These are phyloP conservation scores for Cetonia aurata DNA, from an alignment of 2,888 invertebrate genomes.

Conservation along the genomic window DNA sequence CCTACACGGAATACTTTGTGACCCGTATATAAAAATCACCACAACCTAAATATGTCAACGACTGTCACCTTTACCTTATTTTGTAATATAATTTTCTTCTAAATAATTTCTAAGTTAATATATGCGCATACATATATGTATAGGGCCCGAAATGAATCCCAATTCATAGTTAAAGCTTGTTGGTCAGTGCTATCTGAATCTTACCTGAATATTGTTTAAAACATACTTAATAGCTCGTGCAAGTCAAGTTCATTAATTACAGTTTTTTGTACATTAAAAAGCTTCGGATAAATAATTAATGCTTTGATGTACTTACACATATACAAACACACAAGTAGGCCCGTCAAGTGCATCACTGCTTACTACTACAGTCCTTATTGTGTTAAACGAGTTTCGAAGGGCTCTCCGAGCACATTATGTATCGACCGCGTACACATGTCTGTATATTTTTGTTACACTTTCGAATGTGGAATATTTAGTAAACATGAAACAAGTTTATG, in stretches of 20 bases:
- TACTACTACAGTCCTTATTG: neutral
- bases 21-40: too few relatives aligned
- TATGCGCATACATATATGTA: too few relatives aligned
- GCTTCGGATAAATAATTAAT: slow-evolving; percentile 33
- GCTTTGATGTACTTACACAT: slow-evolving; percentile 12
- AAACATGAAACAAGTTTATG: slow-evolving; percentile 36
- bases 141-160: too few relatives aligned
- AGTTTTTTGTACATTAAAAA: slow-evolving; percentile 38
- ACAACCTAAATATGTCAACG: too few relatives aligned
- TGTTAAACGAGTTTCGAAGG: slow-evolving; percentile 38
- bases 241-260: slow-evolving; percentile 35
- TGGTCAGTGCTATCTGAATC: too few relatives aligned
- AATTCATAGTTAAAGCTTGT: too few relatives aligned
- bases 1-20: too few relatives aligned
- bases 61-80: too few relatives aligned
- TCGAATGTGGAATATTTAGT: slow-evolving; percentile 41
- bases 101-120: too few relatives aligned
- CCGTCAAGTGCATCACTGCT: slow-evolving; percentile 15
- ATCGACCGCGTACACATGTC: too few relatives aligned
- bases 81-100: too few relatives aligned
- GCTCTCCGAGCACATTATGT: slow-evolving; percentile 5
- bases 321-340: slow-evolving; percentile 11
- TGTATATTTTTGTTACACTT: slow-evolving; percentile 40
- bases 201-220: slow-evolving; percentile 13
- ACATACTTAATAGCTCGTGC: slow-evolving; percentile 11